phyloP scores from a whole-genome alignment of 2,888 invertebrate species.

The Apantesis nais region DNA sequence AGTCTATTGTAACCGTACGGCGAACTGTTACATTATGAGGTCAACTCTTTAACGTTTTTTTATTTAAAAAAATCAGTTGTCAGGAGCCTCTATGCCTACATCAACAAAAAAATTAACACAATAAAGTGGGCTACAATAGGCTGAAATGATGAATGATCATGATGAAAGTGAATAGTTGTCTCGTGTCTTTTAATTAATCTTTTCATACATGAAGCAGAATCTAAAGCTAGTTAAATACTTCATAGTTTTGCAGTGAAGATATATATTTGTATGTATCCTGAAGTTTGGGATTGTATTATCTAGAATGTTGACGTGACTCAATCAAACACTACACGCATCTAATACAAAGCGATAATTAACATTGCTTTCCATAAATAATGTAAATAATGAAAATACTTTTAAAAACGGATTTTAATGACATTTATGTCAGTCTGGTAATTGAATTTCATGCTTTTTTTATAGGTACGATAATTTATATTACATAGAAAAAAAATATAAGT shows the following conservation, averaged over 20 bases:
- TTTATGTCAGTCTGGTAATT: background rate
- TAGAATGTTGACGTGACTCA: background rate
- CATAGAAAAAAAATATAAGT: background rate
- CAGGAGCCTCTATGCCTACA: background rate
- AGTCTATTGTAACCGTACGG: background rate
- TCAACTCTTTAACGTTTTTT: background rate
- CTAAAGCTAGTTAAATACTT: background rate
- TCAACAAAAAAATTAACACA: too few relatives aligned
- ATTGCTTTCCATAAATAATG: constrained; percentile 13
- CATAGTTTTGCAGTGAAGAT: background rate
- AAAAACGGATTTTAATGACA: background rate
- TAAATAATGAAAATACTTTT: background rate
- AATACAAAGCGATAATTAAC: background rate
- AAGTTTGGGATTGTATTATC: background rate
- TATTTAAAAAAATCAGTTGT: background rate
- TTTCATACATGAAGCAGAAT: background rate
- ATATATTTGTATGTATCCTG: background rate
- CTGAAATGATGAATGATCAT: too few relatives aligned
- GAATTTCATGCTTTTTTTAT: background rate
- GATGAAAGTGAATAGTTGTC: too few relatives aligned
- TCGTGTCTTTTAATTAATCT: background rate
- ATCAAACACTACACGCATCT: background rate
- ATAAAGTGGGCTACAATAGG: too few relatives aligned
- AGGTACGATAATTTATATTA: background rate
- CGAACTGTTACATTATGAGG: background rate